These are phyloP conservation scores for Manacus vitellinus DNA, from an alignment of 2,113 vertebrate species.

Conservation along the genomic window DNA sequence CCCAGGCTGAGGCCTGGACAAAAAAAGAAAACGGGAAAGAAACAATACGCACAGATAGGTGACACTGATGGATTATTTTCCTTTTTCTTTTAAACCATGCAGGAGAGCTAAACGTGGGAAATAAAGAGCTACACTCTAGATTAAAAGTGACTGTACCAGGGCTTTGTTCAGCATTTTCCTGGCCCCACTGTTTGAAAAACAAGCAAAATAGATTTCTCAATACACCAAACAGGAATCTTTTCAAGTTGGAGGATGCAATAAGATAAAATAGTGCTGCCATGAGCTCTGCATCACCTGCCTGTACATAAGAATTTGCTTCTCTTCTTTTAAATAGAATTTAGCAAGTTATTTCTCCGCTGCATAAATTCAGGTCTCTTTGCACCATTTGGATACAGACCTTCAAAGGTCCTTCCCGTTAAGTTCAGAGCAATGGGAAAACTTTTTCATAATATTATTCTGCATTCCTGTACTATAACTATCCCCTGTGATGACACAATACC, in stretches of 20 bases:
- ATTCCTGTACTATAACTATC: constrained; percentile 37
- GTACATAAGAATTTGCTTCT: background rate
- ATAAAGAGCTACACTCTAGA: background rate
- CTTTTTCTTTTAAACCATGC: background rate
- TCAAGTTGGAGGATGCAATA: background rate
- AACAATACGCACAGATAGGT: background rate
- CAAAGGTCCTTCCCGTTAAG: background rate
- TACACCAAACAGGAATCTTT: background rate
- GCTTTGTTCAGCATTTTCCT: constrained; percentile 16
- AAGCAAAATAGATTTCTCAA: background rate
- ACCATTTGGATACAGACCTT: background rate
- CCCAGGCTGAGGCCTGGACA: background rate
- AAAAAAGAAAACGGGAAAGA: background rate
- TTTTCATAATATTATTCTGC: constrained; percentile 51
- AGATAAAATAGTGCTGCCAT: background rate
- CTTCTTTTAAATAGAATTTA: background rate
- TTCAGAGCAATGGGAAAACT: background rate
- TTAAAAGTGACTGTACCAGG: constrained; percentile 12
- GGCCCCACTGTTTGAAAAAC: background rate
- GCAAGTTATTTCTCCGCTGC: background rate
- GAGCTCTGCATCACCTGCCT: background rate
- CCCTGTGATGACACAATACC: background rate
- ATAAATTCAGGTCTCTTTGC: background rate
- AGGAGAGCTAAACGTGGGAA: background rate
- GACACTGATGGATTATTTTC: constrained; percentile 11